A percentile compares a stretch with the other conserved stretches of the same genome.
Evolutionary conservation across 2,113 vertebrate genomes (phyloP).

Genomic region (Nothobranchius kuhntae): DNA sequence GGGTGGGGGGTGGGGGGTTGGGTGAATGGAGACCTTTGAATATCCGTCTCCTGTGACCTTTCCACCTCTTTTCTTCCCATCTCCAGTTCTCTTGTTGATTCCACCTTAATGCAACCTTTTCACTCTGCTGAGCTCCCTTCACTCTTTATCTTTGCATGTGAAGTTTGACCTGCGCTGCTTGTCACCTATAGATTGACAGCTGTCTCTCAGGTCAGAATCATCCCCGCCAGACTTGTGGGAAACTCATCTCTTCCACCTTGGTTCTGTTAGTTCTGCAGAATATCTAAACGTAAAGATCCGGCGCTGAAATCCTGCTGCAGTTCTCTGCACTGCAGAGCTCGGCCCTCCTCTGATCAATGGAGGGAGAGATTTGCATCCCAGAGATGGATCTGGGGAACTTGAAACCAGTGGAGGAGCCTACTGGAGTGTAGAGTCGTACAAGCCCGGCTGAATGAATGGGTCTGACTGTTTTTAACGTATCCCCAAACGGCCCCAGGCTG

Average conservation of each 20-base stretch:
- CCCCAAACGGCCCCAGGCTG: conserved; percentile 43
- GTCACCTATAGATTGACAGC: conserved; percentile 11
- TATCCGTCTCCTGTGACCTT: conserved; percentile 46
- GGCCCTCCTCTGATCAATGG: conserved; percentile 35
- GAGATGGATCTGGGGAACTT: conserved; percentile 38
- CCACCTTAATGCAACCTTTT: conserved; percentile 37
- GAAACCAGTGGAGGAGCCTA: conserved; percentile 26
- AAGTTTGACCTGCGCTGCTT: not conserved
- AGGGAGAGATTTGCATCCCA: conserved; percentile 4
- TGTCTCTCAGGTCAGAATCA: conserved; percentile 5
- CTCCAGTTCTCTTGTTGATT: conserved; percentile 34
- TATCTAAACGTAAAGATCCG: not conserved
- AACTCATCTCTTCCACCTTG: conserved; percentile 1
- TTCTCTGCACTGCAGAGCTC: conserved; percentile 26
- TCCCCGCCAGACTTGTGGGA: not conserved
- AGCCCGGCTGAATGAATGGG: conserved; percentile 36
- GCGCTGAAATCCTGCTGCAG: conserved; percentile 15
- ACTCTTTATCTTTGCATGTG: not conserved
- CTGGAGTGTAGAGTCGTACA: not conserved
- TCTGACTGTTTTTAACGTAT: conserved; percentile 38
- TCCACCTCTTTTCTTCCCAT: conserved; percentile 27
- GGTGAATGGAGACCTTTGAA: conserved; percentile 65
- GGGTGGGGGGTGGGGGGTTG: conserved; percentile 39
- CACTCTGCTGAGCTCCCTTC: conserved; percentile 1
- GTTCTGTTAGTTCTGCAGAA: not conserved